phyloP scores from a whole-genome alignment of 2,113 vertebrate genomes.

The Xenus cinereus region DNA sequence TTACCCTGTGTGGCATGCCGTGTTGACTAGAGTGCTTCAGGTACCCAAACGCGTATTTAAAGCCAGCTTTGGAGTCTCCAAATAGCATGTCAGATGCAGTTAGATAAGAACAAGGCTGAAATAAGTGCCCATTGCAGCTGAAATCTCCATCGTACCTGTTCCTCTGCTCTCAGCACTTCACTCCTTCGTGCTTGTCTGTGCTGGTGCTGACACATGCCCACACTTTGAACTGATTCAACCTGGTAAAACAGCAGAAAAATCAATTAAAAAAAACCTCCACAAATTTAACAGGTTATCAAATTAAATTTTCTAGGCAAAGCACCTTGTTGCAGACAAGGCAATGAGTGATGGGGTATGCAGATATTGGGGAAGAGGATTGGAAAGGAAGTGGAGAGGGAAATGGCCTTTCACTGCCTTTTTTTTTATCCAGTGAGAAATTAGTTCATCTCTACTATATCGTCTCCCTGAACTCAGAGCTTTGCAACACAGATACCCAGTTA shows the following conservation, averaged over 20 bases:
- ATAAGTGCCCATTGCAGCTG: neutral
- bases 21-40: neutral
- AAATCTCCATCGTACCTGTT: neutral
- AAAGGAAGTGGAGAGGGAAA: neutral
- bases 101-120: neutral
- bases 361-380: neutral
- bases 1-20: neutral
- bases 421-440: neutral
- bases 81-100: neutral
- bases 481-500: neutral
- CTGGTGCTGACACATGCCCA: neutral
- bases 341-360: neutral
- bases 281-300: neutral
- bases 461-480: neutral
- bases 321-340: neutral
- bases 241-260: slow-evolving; percentile 19
- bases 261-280: neutral
- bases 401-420: neutral
- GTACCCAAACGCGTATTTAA: neutral
- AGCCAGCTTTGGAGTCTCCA: neutral
- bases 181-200: neutral
- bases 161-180: neutral
- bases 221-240: neutral
- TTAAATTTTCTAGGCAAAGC: neutral
- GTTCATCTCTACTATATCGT: neutral